Evolutionary conservation across 2,888 invertebrate species (phyloP).

Genomic region (Gastrophysa polygoni): DNA sequence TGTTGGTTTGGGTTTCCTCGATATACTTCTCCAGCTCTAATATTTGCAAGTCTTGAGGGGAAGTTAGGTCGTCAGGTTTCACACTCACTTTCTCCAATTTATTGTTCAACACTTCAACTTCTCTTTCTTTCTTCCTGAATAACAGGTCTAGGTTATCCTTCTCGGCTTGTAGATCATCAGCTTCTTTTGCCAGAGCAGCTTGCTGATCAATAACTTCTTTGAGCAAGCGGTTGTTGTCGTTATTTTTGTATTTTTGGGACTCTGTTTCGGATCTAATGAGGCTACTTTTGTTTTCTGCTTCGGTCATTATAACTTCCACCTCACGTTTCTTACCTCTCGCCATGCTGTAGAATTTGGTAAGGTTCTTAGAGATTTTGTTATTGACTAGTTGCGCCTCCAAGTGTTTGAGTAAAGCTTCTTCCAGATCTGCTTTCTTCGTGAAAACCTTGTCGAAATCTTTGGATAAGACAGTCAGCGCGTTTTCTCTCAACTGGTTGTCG

Average conservation of each 20-base stretch:
- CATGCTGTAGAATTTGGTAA: conserved; percentile 27
- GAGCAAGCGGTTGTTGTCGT: conserved; percentile 49
- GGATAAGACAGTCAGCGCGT: conserved; percentile 22
- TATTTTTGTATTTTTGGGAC: conserved; percentile 53
- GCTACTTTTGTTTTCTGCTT: conserved; percentile 66
- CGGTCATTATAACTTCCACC: conserved; percentile 46
- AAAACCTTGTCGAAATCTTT: conserved; percentile 61
- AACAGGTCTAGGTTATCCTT: conserved; percentile 58
- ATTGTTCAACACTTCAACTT: conserved; percentile 60
- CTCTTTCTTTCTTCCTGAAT: conserved; percentile 61
- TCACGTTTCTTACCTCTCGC: conserved; percentile 57
- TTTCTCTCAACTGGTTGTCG: conserved; percentile 39
- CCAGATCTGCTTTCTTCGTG: conserved; percentile 64
- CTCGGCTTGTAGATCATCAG: conserved; percentile 57
- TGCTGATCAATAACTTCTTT: conserved; percentile 55
- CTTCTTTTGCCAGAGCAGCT: conserved; percentile 56
- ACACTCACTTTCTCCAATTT: conserved; percentile 61
- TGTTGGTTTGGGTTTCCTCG: conserved; percentile 65
- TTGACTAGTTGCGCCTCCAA: conserved; percentile 36
- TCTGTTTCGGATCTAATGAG: conserved; percentile 66
- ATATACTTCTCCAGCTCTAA: conserved; percentile 70
- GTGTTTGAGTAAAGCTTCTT: conserved; percentile 60
- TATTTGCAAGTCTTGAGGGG: conserved; percentile 68
- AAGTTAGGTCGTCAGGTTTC: conserved; percentile 60
- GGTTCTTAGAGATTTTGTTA: conserved; percentile 33